phyloP scores from a whole-genome alignment of 2,797 vertebrate species.

The Clarias laeviceps region DNA sequence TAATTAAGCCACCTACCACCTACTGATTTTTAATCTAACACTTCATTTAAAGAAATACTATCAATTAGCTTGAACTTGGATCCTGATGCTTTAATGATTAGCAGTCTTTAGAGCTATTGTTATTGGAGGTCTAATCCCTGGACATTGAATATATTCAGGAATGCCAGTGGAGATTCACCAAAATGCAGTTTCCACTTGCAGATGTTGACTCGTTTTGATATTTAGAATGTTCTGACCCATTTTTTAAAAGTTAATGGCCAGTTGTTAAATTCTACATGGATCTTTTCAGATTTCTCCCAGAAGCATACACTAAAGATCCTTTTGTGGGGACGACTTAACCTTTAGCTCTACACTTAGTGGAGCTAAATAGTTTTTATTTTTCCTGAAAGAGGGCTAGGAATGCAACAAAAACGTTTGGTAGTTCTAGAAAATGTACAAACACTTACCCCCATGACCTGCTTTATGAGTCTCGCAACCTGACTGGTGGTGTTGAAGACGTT shows the following conservation, averaged over 20 bases:
- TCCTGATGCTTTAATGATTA: background rate
- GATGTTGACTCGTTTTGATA: background rate
- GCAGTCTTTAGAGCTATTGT: background rate
- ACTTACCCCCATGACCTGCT: constrained; percentile 85
- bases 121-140: background rate
- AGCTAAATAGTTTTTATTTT: background rate
- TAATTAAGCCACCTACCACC: background rate
- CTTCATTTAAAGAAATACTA: background rate
- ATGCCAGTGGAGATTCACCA: background rate
- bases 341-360: background rate
- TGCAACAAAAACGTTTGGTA: background rate
- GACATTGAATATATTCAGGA: background rate
- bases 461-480: constrained; percentile 77
- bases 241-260: background rate
- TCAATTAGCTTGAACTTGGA: background rate
- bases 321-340: background rate
- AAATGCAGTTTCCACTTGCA: background rate
- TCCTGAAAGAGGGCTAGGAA: background rate
- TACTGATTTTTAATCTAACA: too few relatives aligned
- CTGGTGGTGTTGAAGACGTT: constrained; percentile 81
- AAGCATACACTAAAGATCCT: background rate
- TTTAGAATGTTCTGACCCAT: background rate
- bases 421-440: background rate
- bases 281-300: background rate
- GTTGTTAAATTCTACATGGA: background rate